Percentiles rank a stretch among this genome's conserved stretches.
Conservation (phyloP, 2,888 invertebrate genomes). For the Pasiphila rectangulata region DNA sequence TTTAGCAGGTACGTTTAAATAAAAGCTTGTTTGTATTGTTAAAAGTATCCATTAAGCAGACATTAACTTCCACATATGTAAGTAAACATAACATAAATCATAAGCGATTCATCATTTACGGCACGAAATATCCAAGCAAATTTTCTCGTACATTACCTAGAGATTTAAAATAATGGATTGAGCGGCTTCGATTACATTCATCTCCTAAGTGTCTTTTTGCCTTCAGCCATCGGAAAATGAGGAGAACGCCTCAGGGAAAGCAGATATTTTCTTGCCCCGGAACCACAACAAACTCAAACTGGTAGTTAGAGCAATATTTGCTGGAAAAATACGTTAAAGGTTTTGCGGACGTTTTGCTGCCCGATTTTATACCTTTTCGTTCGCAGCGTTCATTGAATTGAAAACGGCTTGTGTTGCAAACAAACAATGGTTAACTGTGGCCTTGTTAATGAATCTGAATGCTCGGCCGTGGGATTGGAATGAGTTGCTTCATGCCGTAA, state of each 20-base stretch:
- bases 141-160: conserved; percentile 21
- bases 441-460: conserved; percentile 72
- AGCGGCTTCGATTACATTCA: conserved; percentile 29
- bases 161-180: conserved; percentile 27
- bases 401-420: conserved; percentile 53
- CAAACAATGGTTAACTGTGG: conserved; percentile 60
- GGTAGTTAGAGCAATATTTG: conserved; percentile 40
- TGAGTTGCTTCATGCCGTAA: conserved; percentile 41
- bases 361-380: conserved; percentile 23
- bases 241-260: conserved; percentile 41
- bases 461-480: conserved; percentile 53
- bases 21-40: too few relatives aligned
- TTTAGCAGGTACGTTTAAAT: too few relatives aligned
- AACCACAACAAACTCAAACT: conserved; percentile 38
- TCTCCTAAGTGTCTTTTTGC: conserved; percentile 46
- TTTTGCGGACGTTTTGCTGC: conserved; percentile 21
- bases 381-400: conserved; percentile 36
- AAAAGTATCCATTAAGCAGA: too few relatives aligned
- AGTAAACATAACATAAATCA: conserved; percentile 1
- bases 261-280: conserved; percentile 40
- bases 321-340: conserved; percentile 28
- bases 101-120: conserved; percentile 32
- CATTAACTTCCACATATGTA: too few relatives aligned
- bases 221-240: conserved; percentile 48
- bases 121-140: conserved; percentile 18